These are phyloP conservation scores for Campoplex nolae DNA, from an alignment of 2,888 invertebrate species.

Conservation along the genomic window DNA sequence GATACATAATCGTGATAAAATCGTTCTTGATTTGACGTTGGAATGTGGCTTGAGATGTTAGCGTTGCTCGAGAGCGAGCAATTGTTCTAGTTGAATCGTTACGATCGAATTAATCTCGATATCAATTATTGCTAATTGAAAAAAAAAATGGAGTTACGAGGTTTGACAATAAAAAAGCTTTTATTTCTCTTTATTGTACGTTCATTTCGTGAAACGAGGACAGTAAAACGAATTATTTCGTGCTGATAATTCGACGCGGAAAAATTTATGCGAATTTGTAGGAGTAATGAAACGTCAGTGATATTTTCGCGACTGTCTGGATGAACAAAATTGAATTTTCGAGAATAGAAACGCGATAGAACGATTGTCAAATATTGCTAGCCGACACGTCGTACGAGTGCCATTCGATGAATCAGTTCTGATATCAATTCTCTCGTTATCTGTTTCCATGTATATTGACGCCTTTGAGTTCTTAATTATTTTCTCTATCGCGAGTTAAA, in stretches of 20 bases:
- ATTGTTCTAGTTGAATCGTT: conserved; percentile 45
- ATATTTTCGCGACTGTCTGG: neutral
- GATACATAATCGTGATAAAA: conserved; percentile 43
- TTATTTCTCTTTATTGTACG: neutral
- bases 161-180: neutral
- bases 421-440: conserved; percentile 11
- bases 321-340: neutral
- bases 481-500: neutral
- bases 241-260: neutral
- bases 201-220: neutral
- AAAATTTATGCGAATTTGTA: neutral
- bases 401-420: conserved; percentile 24
- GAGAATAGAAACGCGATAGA: neutral
- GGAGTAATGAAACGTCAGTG: neutral
- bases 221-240: neutral
- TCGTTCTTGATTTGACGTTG: conserved; percentile 54
- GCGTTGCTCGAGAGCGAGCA: conserved; percentile 38
- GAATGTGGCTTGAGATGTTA: conserved; percentile 35
- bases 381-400: conserved; percentile 1
- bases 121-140: conserved; percentile 44
- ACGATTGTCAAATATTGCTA: conserved; percentile 19
- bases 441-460: conserved; percentile 9
- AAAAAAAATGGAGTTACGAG: conserved; percentile 4
- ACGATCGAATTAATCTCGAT: conserved; percentile 5
- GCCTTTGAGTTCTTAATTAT: neutral